Evolutionary conservation across 2,797 vertebrate genomes (phyloP).

Genomic region (Aeoliscus strigatus): DNA sequence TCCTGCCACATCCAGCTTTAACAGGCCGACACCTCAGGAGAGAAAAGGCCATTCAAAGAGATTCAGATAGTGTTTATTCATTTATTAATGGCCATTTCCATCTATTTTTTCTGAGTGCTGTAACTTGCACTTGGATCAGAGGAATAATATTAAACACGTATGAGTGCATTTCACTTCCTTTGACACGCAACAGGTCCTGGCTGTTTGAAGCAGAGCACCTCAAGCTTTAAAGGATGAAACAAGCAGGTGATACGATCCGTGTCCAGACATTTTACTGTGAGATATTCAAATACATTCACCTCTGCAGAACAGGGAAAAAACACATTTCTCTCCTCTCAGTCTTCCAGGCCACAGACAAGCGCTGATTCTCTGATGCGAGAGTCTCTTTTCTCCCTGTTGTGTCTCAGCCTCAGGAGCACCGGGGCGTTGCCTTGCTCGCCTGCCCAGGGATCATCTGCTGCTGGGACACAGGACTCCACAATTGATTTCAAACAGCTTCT

Average conservation of each 20-base stretch:
- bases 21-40: slow-evolving; percentile 43
- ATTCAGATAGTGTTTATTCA: slow-evolving; percentile 17
- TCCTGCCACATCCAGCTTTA: slow-evolving; percentile 31
- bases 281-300: too few relatives aligned
- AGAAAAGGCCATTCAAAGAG: slow-evolving; percentile 15
- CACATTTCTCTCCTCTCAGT: slow-evolving; percentile 9
- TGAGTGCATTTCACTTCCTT: slow-evolving; percentile 30
- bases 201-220: slow-evolving; percentile 20
- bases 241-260: too few relatives aligned
- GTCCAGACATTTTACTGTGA: too few relatives aligned
- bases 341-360: slow-evolving; percentile 41
- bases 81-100: slow-evolving; percentile 41
- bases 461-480: slow-evolving; percentile 12
- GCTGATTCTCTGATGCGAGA: slow-evolving; percentile 68
- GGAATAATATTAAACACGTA: slow-evolving; percentile 30
- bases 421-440: slow-evolving; percentile 44
- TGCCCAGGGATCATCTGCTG: slow-evolving; percentile 40
- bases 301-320: too few relatives aligned
- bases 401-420: slow-evolving; percentile 70
- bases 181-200: slow-evolving; percentile 32
- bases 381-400: slow-evolving; percentile 73
- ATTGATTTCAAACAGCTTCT: too few relatives aligned
- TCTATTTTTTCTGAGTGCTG: slow-evolving; percentile 14
- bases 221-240: slow-evolving; percentile 6
- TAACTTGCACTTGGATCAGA: slow-evolving; percentile 41